Percentiles rank a stretch among this genome's conserved stretches.
phyloP scores from a whole-genome alignment of 2,888 invertebrate species.

The Oligia strigilis region DNA sequence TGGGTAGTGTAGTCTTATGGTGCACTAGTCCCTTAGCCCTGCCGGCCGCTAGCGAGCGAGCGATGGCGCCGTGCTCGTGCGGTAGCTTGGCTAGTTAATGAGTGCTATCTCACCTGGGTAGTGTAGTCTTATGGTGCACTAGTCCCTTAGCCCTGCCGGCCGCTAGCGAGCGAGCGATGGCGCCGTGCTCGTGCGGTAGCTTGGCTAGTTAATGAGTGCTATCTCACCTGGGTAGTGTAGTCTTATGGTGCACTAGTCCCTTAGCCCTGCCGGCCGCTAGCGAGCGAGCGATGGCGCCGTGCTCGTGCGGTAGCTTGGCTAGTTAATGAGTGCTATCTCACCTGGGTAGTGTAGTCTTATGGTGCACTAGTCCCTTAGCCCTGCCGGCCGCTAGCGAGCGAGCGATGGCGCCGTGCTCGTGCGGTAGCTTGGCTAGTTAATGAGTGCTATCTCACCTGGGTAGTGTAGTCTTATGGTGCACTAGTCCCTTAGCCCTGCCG shows the following conservation, averaged over 20 bases:
- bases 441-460: slow-evolving; percentile 44
- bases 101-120: too few relatives aligned
- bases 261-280: slow-evolving; percentile 28
- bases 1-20: slow-evolving; percentile 52
- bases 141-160: too few relatives aligned
- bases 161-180: slow-evolving; percentile 68
- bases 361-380: too few relatives aligned
- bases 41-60: slow-evolving; percentile 91
- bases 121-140: too few relatives aligned
- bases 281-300: not conserved
- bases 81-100: slow-evolving; percentile 96
- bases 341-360: too few relatives aligned
- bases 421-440: slow-evolving; percentile 91
- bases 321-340: too few relatives aligned
- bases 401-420: not conserved
- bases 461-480: slow-evolving; percentile 51
- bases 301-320: too few relatives aligned
- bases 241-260: not conserved
- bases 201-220: slow-evolving; percentile 13
- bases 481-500: slow-evolving; percentile 68
- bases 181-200: slow-evolving; percentile 5
- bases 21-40: slow-evolving; percentile 67
- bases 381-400: too few relatives aligned
- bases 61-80: slow-evolving; percentile 97
- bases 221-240: slow-evolving; percentile 1